phyloP scores from a whole-genome alignment of 2,888 invertebrate species.

The Camponotus fellah region DNA sequence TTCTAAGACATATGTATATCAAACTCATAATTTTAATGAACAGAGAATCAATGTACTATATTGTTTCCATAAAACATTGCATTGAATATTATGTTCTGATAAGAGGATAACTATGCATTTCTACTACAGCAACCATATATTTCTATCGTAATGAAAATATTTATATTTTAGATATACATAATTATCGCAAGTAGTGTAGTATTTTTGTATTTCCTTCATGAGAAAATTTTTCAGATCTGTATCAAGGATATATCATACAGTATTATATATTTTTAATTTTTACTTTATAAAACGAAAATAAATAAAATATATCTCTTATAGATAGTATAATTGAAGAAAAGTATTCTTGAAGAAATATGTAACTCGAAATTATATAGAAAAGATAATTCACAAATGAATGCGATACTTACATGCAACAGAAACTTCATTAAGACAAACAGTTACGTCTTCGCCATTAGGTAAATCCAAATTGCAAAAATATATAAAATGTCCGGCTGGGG shows the following conservation, averaged over 20 bases:
- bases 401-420: slow-evolving; percentile 87
- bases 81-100: slow-evolving; percentile 71
- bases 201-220: not conserved
- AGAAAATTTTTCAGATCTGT: not conserved
- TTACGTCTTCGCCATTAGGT: slow-evolving; percentile 65
- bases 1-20: slow-evolving; percentile 63
- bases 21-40: slow-evolving; percentile 62
- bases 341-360: not conserved
- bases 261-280: not conserved
- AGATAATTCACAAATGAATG: not conserved
- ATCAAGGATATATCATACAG: not conserved
- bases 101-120: slow-evolving; percentile 64
- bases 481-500: slow-evolving; percentile 87
- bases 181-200: slow-evolving; percentile 1
- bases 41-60: slow-evolving; percentile 65
- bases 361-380: not conserved
- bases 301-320: not conserved
- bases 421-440: slow-evolving; percentile 88
- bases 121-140: slow-evolving; percentile 28
- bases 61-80: slow-evolving; percentile 68
- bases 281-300: not conserved
- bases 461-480: slow-evolving; percentile 87
- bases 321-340: not conserved
- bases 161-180: slow-evolving; percentile 36
- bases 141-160: slow-evolving; percentile 47